phyloP scores from a whole-genome alignment of 1,140 invertebrate genomes.

The Propsilocerus akamusi region DNA sequence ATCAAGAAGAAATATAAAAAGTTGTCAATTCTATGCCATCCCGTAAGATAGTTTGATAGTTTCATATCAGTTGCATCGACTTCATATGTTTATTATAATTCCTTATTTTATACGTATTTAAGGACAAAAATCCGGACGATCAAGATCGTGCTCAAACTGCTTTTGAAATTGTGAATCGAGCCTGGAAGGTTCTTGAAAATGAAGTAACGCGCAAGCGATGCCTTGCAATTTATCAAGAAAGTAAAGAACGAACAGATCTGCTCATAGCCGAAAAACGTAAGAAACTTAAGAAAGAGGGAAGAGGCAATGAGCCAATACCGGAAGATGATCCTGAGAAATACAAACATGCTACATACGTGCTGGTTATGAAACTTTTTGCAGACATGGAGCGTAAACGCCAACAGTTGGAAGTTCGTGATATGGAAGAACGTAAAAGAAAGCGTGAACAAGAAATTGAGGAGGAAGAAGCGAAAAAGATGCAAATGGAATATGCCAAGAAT shows the following conservation, averaged over 20 bases:
- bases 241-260: slow-evolving; percentile 75
- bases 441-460: slow-evolving; percentile 84
- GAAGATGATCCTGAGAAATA: slow-evolving; percentile 90
- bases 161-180: slow-evolving; percentile 89
- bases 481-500: slow-evolving; percentile 94
- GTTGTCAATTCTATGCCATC: slow-evolving; percentile 95
- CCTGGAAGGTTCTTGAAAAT: slow-evolving; percentile 92
- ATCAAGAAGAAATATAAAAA: slow-evolving; percentile 93
- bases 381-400: slow-evolving; percentile 82
- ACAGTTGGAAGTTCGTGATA: slow-evolving; percentile 68
- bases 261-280: slow-evolving; percentile 89
- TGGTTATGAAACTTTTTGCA: slow-evolving; percentile 97
- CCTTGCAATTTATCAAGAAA: slow-evolving; percentile 93
- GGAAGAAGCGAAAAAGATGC: slow-evolving; percentile 70
- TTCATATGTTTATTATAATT: not conserved
- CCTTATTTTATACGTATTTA: not conserved
- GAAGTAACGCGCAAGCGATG: slow-evolving; percentile 87
- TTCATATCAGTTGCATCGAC: not conserved
- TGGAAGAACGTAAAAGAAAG: slow-evolving; percentile 89
- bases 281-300: slow-evolving; percentile 86
- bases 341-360: slow-evolving; percentile 87
- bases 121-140: slow-evolving; percentile 57
- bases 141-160: slow-evolving; percentile 82
- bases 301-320: slow-evolving; percentile 52
- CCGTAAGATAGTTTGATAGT: no score